phyloP scores from a whole-genome alignment of 2,797 vertebrate species.

The Urophycis tenuis region DNA sequence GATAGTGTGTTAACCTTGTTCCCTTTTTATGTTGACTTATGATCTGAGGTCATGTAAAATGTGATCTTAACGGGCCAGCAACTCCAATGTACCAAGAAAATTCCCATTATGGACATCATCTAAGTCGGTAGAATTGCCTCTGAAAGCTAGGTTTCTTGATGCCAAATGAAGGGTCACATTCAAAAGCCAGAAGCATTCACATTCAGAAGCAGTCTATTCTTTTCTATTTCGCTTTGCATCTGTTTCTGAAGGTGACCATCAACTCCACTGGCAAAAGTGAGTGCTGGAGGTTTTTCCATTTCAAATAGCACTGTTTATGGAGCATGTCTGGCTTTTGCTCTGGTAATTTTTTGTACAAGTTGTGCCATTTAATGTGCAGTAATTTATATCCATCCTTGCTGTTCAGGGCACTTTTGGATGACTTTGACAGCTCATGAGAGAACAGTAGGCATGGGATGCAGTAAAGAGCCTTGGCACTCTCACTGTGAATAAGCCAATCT shows the following conservation, averaged over 20 bases:
- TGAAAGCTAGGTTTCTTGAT: conserved; percentile 23
- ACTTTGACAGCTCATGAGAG: conserved; percentile 15
- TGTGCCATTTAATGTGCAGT: conserved; percentile 16
- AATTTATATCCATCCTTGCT: conserved; percentile 15
- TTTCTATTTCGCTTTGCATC: conserved; percentile 13
- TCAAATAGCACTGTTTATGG: conserved; percentile 11
- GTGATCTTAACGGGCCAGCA: not conserved
- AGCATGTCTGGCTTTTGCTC: conserved; percentile 17
- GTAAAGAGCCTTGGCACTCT: conserved; percentile 19
- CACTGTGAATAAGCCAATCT: too few species aligned
- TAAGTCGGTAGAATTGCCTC: not conserved
- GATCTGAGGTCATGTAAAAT: too few species aligned
- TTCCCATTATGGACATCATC: conserved; percentile 32
- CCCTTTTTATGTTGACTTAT: too few species aligned
- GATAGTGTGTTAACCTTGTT: too few species aligned
- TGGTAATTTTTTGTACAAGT: conserved; percentile 23
- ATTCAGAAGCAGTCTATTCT: conserved; percentile 1
- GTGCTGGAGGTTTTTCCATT: conserved; percentile 27
- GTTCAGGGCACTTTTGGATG: conserved; percentile 25
- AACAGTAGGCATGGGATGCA: conserved; percentile 1
- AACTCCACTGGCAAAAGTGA: conserved; percentile 26
- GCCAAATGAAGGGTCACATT: conserved; percentile 15
- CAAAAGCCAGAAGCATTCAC: too few species aligned
- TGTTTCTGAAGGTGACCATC: conserved; percentile 21
- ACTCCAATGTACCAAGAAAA: conserved; percentile 23